A percentile compares a stretch with the other conserved stretches of the same genome.
Evolutionary conservation across 2,888 invertebrate species (phyloP).

Genomic region (Liopterus haemorrhoidalis): DNA sequence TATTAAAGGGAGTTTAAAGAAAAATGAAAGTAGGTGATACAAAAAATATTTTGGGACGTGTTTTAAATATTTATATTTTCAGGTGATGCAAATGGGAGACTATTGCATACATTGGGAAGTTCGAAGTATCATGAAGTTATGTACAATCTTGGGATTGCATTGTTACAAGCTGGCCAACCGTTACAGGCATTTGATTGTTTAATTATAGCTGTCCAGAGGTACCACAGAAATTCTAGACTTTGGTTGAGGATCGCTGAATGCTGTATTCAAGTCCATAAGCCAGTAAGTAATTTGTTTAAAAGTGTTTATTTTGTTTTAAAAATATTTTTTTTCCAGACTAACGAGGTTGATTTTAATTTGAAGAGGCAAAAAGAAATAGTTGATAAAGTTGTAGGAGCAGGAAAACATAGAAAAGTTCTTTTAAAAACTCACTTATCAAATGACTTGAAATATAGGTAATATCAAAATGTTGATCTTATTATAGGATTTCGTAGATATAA

Average conservation of each 20-base stretch:
- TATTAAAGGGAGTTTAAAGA: constrained; percentile 42
- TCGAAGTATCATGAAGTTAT: constrained; percentile 61
- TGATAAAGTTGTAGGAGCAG: constrained; percentile 54
- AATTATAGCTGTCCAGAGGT: constrained; percentile 76
- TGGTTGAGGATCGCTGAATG: constrained; percentile 94
- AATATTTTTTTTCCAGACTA: constrained; percentile 49
- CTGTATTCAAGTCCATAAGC: constrained; percentile 63
- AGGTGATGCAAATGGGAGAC: constrained; percentile 44
- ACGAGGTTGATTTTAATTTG: constrained; percentile 57
- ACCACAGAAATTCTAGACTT: constrained; percentile 80
- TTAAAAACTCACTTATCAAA: constrained; percentile 51
- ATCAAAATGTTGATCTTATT: too few species aligned
- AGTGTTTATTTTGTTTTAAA: neutral
- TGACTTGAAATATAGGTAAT: constrained; percentile 51
- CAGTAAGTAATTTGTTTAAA: constrained; percentile 38
- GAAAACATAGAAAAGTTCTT: constrained; percentile 57
- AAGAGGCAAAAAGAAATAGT: constrained; percentile 56
- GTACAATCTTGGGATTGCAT: constrained; percentile 77
- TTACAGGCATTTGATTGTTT: constrained; percentile 87
- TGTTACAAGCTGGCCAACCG: constrained; percentile 75
- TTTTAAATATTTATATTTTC: constrained; percentile 30
- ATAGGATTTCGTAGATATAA: too few species aligned
- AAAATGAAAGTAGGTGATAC: constrained; percentile 43
- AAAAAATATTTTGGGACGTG: neutral
- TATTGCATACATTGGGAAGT: constrained; percentile 57